Evolutionary conservation across 2,888 invertebrate species (phyloP).

Genomic region (Calameuta idolon): DNA sequence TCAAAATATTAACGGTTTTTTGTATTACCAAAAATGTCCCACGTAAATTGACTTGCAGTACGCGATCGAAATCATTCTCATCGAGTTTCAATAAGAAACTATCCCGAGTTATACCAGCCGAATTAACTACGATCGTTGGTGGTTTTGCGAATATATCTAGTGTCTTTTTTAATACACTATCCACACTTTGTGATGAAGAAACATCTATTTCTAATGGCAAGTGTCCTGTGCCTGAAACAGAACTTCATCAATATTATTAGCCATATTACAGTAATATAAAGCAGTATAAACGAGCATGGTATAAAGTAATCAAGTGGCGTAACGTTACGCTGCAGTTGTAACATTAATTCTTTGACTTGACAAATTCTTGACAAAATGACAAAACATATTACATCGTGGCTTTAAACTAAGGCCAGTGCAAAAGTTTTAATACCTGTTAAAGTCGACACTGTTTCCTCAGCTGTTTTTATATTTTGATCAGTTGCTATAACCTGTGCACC

Average conservation of each 20-base stretch:
- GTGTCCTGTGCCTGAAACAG: slow-evolving; percentile 66
- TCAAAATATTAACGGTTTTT: slow-evolving; percentile 80
- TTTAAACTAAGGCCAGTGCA: background rate
- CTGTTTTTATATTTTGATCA: slow-evolving; percentile 79
- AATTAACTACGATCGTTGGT: slow-evolving; percentile 88
- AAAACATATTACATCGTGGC: background rate
- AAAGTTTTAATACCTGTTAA: slow-evolving; percentile 50
- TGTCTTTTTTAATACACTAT: slow-evolving; percentile 71
- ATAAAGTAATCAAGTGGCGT: background rate
- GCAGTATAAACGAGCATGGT: too few species aligned
- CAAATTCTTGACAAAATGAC: background rate
- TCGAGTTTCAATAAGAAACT: slow-evolving; percentile 87
- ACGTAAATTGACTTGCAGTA: slow-evolving; percentile 89
- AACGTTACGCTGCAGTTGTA: slow-evolving; percentile 11
- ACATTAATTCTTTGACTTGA: background rate
- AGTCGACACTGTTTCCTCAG: slow-evolving; percentile 76
- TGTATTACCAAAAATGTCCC: slow-evolving; percentile 89
- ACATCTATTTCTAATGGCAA: slow-evolving; percentile 78
- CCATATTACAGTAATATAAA: background rate
- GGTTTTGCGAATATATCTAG: slow-evolving; percentile 74
- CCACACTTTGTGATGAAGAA: slow-evolving; percentile 73
- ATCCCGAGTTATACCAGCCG: slow-evolving; percentile 90
- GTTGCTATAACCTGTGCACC: slow-evolving; percentile 87
- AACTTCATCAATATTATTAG: slow-evolving; percentile 1
- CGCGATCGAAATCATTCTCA: slow-evolving; percentile 83